These are phyloP conservation scores for Tiliacea aurago DNA, from an alignment of 2,888 invertebrate species.

Conservation along the genomic window DNA sequence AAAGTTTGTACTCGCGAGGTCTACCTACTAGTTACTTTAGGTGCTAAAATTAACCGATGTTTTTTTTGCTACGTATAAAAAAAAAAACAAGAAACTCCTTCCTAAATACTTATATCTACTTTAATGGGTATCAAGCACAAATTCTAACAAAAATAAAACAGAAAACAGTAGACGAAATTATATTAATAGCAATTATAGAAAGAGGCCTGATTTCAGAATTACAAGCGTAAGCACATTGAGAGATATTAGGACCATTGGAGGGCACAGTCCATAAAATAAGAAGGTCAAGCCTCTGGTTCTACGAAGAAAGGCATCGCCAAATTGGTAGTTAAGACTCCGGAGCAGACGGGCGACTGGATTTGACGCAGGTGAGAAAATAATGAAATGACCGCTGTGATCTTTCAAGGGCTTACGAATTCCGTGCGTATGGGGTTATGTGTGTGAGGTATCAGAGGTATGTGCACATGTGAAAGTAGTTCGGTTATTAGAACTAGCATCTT, in stretches of 20 bases:
- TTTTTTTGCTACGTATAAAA: not conserved
- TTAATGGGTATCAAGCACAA: not conserved
- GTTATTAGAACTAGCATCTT: slow-evolving; percentile 5
- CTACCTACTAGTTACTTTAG: no score
- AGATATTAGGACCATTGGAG: slow-evolving; percentile 72
- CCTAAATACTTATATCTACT: no score
- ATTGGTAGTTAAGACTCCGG: slow-evolving; percentile 49
- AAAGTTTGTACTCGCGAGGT: no score
- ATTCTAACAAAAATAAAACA: slow-evolving; percentile 1
- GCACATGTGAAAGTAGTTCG: not conserved
- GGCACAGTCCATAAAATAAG: slow-evolving; percentile 76
- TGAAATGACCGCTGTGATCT: slow-evolving; percentile 43
- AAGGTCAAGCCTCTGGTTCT: slow-evolving; percentile 74
- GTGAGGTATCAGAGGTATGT: not conserved
- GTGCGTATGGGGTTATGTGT: not conserved
- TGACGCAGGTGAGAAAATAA: slow-evolving; percentile 55
- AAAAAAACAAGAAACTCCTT: no score
- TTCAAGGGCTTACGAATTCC: slow-evolving; percentile 37
- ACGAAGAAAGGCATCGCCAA: slow-evolving; percentile 61
- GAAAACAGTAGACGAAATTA: slow-evolving; percentile 23
- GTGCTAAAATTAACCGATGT: not conserved
- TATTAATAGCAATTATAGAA: slow-evolving; percentile 50
- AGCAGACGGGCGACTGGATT: slow-evolving; percentile 60
- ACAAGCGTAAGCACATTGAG: slow-evolving; percentile 69
- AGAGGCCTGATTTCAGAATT: slow-evolving; percentile 46